A percentile compares a stretch with the other conserved stretches of the same genome.
Evolutionary conservation across 2,113 vertebrate genomes (phyloP).

Genomic region (Seriola quinqueradiata): DNA sequence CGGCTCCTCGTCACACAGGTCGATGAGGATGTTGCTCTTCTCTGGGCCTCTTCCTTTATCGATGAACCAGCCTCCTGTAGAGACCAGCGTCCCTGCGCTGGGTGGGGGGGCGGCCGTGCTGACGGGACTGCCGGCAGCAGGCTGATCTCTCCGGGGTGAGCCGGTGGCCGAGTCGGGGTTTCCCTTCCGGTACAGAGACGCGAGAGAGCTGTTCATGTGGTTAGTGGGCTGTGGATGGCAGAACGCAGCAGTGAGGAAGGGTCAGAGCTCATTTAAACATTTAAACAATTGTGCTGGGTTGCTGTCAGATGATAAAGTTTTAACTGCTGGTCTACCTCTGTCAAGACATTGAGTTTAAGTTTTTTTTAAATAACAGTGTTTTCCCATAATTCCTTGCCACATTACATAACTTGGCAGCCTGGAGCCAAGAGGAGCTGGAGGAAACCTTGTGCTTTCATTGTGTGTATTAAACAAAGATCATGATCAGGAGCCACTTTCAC

Average conservation of each 20-base stretch:
- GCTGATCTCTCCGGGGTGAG: constrained; percentile 64
- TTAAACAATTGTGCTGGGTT: no score
- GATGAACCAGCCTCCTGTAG: constrained; percentile 89
- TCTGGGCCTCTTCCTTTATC: constrained; percentile 71
- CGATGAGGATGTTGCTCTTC: constrained; percentile 81
- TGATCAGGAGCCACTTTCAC: no score
- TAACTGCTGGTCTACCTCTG: no score
- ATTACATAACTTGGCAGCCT: no score
- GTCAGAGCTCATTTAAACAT: background rate
- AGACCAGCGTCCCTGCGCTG: constrained; percentile 53
- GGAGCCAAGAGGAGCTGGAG: no score
- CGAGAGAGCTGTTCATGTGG: constrained; percentile 93
- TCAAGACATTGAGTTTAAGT: no score
- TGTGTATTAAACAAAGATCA: no score
- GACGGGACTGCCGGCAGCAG: constrained; percentile 34
- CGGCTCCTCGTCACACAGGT: constrained; percentile 85
- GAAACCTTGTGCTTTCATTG: no score
- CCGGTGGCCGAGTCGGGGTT: constrained; percentile 72
- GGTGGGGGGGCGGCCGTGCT: background rate
- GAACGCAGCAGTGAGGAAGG: background rate
- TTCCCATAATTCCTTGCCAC: no score
- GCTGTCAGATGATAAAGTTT: background rate
- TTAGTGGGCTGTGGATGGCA: constrained; percentile 85
- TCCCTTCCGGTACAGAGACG: constrained; percentile 91
- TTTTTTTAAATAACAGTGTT: no score